Conservation (phyloP, 1,140 invertebrate species). For the Belonocnema kinseyi region DNA sequence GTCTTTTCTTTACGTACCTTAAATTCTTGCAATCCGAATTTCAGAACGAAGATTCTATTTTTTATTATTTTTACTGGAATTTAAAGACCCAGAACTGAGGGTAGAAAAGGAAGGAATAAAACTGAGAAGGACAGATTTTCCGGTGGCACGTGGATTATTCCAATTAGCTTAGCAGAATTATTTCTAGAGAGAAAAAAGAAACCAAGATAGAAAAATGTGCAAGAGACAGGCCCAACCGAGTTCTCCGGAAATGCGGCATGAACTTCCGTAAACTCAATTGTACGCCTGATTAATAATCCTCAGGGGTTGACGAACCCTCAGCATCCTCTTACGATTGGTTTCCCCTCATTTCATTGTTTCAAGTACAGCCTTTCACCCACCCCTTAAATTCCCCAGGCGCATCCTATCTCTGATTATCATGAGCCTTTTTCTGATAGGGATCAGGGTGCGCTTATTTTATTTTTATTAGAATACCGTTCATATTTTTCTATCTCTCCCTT, state of each 20-base stretch:
- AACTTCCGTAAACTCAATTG: conserved; percentile 49
- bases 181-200: conserved; percentile 36
- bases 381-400: background rate
- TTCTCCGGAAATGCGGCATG: conserved; percentile 36
- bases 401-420: background rate
- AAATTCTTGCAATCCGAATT: conserved; percentile 4
- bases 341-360: conserved; percentile 44
- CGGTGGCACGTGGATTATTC: conserved; percentile 38
- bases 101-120: background rate
- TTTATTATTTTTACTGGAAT: conserved; percentile 20
- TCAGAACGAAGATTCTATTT: background rate
- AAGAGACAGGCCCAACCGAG: conserved; percentile 1
- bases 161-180: conserved; percentile 46
- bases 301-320: conserved; percentile 38
- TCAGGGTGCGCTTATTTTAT: conserved; percentile 26
- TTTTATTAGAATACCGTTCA: conserved; percentile 1
- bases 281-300: conserved; percentile 56
- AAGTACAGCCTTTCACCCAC: background rate
- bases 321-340: conserved; percentile 46
- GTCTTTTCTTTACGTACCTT: background rate
- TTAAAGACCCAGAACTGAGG: background rate
- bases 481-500: background rate
- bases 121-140: conserved; percentile 10
- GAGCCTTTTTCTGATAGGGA: conserved; percentile 26
- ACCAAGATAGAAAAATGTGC: conserved; percentile 24